Evolutionary conservation across 2,888 invertebrate genomes (phyloP).

Genomic region (Tillus elongatus): DNA sequence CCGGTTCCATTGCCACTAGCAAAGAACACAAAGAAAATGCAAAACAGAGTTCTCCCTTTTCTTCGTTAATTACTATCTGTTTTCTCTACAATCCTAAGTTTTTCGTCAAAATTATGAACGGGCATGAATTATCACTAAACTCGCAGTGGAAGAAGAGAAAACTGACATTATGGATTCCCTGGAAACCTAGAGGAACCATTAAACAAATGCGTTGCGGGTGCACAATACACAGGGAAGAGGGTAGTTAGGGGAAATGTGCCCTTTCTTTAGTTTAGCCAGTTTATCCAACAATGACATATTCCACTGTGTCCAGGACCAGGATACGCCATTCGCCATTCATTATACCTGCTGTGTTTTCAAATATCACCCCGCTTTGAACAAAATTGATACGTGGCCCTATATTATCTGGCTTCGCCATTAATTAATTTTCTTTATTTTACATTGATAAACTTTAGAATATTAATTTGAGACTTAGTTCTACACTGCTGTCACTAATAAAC

Average conservation of each 20-base stretch:
- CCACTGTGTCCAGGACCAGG: no score
- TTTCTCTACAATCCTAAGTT: neutral
- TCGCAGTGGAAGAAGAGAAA: neutral
- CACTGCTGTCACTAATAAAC: no score
- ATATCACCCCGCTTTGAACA: no score
- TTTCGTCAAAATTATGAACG: neutral
- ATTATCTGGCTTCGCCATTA: no score
- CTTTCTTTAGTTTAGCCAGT: neutral
- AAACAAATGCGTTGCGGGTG: neutral
- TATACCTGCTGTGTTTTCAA: no score
- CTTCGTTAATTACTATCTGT: constrained; percentile 1
- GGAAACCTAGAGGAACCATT: neutral
- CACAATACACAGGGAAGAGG: neutral
- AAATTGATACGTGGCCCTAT: no score
- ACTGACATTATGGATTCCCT: no score
- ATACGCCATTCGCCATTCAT: neutral
- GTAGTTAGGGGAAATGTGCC: neutral
- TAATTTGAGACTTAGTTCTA: no score
- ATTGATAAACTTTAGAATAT: no score
- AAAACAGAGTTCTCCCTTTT: constrained; percentile 1
- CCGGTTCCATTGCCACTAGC: no score
- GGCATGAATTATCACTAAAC: constrained; percentile 1
- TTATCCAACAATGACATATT: constrained; percentile 2
- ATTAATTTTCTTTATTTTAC: no score
- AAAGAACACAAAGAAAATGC: constrained; percentile 3